phyloP scores from a whole-genome alignment of 1,140 invertebrate genomes.

The Drosophila nigromelanica region DNA sequence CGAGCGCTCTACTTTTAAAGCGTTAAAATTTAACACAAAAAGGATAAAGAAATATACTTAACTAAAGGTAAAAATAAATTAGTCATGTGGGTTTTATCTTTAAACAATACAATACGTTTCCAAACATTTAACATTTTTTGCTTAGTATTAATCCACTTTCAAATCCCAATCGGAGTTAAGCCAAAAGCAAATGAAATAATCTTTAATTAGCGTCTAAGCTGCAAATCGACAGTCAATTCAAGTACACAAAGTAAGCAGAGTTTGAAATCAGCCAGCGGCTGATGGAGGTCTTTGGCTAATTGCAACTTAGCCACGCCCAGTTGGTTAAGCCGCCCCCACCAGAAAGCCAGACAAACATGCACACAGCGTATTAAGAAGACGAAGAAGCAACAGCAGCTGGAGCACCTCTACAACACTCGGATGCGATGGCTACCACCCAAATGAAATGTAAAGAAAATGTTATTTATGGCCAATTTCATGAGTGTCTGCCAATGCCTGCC shows the following conservation, averaged over 20 bases:
- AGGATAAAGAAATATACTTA: too few relatives aligned
- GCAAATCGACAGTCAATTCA: conserved; percentile 56
- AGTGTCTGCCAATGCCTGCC: conserved; percentile 61
- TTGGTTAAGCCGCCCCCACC: conserved; percentile 66
- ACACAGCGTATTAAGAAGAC: conserved; percentile 45
- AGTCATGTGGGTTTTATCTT: too few relatives aligned
- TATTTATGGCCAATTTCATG: conserved; percentile 83
- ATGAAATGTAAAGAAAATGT: conserved; percentile 83
- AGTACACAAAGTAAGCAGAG: conserved; percentile 56
- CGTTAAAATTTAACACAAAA: too few relatives aligned
- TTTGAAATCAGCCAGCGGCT: conserved; percentile 58
- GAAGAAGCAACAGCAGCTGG: conserved; percentile 17
- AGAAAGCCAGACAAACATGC: conserved; percentile 46
- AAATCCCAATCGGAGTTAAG: too few relatives aligned
- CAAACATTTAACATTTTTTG: too few relatives aligned
- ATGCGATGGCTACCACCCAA: conserved; percentile 55
- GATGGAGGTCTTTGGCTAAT: conserved; percentile 58
- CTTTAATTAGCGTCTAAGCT: conserved; percentile 71
- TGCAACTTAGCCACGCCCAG: conserved; percentile 78
- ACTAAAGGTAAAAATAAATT: too few relatives aligned
- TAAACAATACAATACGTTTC: too few relatives aligned
- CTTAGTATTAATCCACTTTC: too few relatives aligned
- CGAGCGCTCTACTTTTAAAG: too few relatives aligned
- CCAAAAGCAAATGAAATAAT: conserved; percentile 42
- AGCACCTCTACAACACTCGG: conserved; percentile 14